Evolutionary conservation across 2,888 invertebrate genomes (phyloP).

Genomic region (Sarcophaga rosellei): DNA sequence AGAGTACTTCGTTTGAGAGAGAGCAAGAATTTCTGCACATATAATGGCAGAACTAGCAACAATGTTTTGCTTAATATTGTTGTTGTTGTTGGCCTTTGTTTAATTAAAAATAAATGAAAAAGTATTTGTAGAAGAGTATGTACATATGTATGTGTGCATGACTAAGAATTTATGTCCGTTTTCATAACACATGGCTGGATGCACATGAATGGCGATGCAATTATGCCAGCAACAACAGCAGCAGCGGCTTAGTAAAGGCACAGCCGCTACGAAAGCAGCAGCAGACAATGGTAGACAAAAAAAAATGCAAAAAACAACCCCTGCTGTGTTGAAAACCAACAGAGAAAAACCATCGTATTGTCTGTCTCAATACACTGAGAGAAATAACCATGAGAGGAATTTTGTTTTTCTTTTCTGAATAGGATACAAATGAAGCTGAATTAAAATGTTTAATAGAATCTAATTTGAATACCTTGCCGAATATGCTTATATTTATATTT

Average conservation of each 20-base stretch:
- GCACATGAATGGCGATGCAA: constrained; percentile 33
- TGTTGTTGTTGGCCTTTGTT: not conserved
- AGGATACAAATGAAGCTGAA: too few relatives aligned
- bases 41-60: constrained; percentile 38
- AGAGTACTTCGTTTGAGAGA: too few relatives aligned
- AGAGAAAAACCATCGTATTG: not conserved
- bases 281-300: not conserved
- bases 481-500: too few relatives aligned
- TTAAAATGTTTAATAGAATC: too few relatives aligned
- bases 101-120: constrained; percentile 15
- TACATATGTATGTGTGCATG: not conserved
- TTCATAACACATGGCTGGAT: constrained; percentile 23
- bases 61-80: not conserved
- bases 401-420: too few relatives aligned
- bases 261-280: constrained; percentile 12
- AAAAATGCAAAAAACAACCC: constrained; percentile 45
- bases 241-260: constrained; percentile 15
- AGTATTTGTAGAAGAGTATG: constrained; percentile 1
- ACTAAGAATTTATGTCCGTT: not conserved
- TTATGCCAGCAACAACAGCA: constrained; percentile 48
- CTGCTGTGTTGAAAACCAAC: constrained; percentile 19
- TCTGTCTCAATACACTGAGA: constrained; percentile 15
- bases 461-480: too few relatives aligned
- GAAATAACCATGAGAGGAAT: not conserved
- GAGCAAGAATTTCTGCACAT: constrained; percentile 51